These are phyloP conservation scores for Ameiurus melas DNA, from an alignment of 2,113 vertebrate genomes.

Conservation along the genomic window DNA sequence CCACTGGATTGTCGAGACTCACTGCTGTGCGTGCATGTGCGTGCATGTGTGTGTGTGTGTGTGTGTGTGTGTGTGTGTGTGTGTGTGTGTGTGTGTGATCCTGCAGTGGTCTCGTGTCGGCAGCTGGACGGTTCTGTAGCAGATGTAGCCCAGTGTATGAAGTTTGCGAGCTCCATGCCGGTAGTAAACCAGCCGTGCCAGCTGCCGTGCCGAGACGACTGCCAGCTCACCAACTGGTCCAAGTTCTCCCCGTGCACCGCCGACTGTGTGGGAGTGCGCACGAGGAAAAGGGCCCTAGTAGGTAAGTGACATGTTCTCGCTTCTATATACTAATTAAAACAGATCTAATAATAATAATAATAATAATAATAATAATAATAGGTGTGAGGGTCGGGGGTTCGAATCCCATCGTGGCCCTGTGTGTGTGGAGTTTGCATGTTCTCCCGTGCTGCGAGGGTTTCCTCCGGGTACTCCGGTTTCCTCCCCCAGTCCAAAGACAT, in stretches of 20 bases:
- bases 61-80: constrained; percentile 25
- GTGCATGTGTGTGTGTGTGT: not conserved
- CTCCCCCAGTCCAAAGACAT: too few species aligned
- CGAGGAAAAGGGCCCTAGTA: constrained; percentile 86
- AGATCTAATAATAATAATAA: not conserved
- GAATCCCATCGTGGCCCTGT: too few species aligned
- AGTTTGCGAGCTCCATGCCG: constrained; percentile 81
- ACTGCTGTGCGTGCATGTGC: not conserved
- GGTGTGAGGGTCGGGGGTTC: too few species aligned
- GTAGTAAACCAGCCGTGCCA: constrained; percentile 87
- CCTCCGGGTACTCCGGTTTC: too few species aligned
- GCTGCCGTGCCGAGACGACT: constrained; percentile 94
- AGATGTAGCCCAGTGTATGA: constrained; percentile 86
- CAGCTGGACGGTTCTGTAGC: constrained; percentile 88
- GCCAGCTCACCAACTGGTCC: constrained; percentile 95
- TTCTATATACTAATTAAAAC: not conserved
- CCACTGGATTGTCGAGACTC: constrained; percentile 10
- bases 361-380: too few species aligned
- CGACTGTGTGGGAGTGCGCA: constrained; percentile 93
- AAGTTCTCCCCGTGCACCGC: constrained; percentile 94
- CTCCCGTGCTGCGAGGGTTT: too few species aligned
- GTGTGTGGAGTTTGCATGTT: too few species aligned
- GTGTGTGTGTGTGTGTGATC: constrained; percentile 21
- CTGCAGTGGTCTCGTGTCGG: constrained; percentile 91
- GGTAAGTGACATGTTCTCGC: constrained; percentile 74